Base-by-base conservation (phyloP, 2,888 invertebrate genomes). In the Eristalis pertinax region DNA sequence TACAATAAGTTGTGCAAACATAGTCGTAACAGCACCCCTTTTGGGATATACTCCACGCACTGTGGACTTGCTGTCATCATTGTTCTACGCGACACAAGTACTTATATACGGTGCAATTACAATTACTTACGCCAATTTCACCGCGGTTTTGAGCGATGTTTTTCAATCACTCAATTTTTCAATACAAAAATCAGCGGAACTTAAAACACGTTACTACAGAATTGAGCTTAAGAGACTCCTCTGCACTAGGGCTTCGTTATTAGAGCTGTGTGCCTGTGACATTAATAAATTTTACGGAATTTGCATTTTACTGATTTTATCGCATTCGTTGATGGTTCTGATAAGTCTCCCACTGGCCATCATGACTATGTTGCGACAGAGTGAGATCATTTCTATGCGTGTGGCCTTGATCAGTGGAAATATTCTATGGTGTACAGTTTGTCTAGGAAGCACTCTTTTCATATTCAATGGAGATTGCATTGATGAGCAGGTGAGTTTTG, bases 181-280 rank as follows among this genome's bases (percentile, higher is more conserved):
- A 10, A 79, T 79, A 8, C 29, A 56, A 0, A 43, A 10, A 0
- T 29, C 22, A 0, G 2, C 62, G 0, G 26, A 22, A 15, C 1
- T 56, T 2, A 56, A 64, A 29, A 38, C 4, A 4, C 10, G 15
- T 4, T 56, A 19, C 58, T 50, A 58, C 43, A 19, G 19, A 11
- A 38, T 2, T 7, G 64, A 78, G 26, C 32, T 78, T 15, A 70
- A 56, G 15, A 2, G 8, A 19, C 19, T 78, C 10, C 64, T 78
- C 10, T 24, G 4, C 11, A 64, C 70, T 4, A 29, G 70, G 5
- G 22, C n/a, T 13, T 24, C 15, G 2, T 15, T 78, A 15, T 15
- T 78, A 2, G 22, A 64, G 3, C 19, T 78, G 11, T 70, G 64
- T 29, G 4, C 0, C 0, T 3, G 64, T 13, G 64, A 72, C n/a